These are phyloP conservation scores for Petrocephalus zakoni DNA, from an alignment of 2,113 vertebrate genomes.

Conservation along the genomic window DNA sequence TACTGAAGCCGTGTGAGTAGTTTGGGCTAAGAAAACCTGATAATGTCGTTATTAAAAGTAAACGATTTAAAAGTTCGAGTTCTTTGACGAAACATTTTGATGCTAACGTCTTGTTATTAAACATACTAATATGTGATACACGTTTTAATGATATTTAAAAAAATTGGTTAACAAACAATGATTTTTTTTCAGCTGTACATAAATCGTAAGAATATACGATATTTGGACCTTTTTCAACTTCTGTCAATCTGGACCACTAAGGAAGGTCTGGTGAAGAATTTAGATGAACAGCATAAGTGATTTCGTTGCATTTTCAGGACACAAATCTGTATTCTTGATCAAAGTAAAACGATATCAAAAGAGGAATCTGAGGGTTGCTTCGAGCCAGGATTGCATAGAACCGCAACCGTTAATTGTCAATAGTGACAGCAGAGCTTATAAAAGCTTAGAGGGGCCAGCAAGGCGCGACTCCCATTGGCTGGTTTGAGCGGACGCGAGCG, in stretches of 20 bases:
- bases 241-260: not conserved
- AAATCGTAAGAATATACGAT: not conserved
- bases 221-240: conserved; percentile 1
- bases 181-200: not conserved
- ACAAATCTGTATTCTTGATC: not conserved
- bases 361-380: not conserved
- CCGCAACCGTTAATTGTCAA: not conserved
- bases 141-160: conserved; percentile 2
- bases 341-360: not conserved
- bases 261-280: not conserved
- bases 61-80: not conserved
- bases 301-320: not conserved
- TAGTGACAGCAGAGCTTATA: conserved; percentile 11
- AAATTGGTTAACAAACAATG: not conserved
- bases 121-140: not conserved
- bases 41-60: not conserved
- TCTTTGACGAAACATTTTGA: not conserved
- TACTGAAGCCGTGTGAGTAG: not conserved
- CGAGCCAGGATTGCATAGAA: not conserved
- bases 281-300: not conserved
- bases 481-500: not conserved
- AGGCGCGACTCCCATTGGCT: conserved; percentile 19
- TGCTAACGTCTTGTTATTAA: not conserved
- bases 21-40: not conserved
- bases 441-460: not conserved